Evolutionary conservation across 2,888 invertebrate genomes (phyloP), one percentile per base, ranked within the genome.

Genomic region (Hermodice carunculata): DNA sequence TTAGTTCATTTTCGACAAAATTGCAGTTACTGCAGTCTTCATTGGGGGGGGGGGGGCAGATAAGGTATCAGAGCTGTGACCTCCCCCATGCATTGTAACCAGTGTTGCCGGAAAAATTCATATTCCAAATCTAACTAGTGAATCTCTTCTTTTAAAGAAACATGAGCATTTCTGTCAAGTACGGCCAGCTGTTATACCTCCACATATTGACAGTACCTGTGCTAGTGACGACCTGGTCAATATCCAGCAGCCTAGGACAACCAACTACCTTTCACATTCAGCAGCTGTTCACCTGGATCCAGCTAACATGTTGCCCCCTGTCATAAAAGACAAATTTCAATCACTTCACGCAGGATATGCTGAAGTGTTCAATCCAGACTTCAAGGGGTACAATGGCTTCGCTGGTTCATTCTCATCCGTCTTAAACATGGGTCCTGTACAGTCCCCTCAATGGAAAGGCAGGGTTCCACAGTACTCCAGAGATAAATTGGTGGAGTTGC

Each of bases 391-490:
- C 44, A 73, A 73, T 51, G 64, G 68, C 1, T 44, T 64, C 11
- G 19, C 51, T 2, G 73, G 69, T 8, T 63, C 66, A 8, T 71
- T 74, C 51, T 8, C 73, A 52, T 68, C 73, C 5, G 43, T 19
- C 6, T 62, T 75, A 4, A 73, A 75, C 49, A 75, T 73, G 73
- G 71, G 70, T 24, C 49, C 26, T 8, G 49, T 49, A 49, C 49
- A 26, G 17, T 29, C 49, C 3, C 49, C 49, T 6, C 74, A 74
- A 57, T 44, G 70, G 8, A 74, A 76, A 54, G 74, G 70, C 22
- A 26, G 71, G 1, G 42, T 71, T 14, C 73, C 74, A 4, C 69
- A 69, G 26, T 71, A 76, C 54, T 51, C 66, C 11, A 37, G 64
- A 3, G 64, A 75, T 43, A 62, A 67, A 22, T 57, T 73, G 1